A percentile compares a stretch with the other conserved stretches of the same genome.
phyloP scores from a whole-genome alignment of 2,888 invertebrate genomes.

The Netelia inedita region DNA sequence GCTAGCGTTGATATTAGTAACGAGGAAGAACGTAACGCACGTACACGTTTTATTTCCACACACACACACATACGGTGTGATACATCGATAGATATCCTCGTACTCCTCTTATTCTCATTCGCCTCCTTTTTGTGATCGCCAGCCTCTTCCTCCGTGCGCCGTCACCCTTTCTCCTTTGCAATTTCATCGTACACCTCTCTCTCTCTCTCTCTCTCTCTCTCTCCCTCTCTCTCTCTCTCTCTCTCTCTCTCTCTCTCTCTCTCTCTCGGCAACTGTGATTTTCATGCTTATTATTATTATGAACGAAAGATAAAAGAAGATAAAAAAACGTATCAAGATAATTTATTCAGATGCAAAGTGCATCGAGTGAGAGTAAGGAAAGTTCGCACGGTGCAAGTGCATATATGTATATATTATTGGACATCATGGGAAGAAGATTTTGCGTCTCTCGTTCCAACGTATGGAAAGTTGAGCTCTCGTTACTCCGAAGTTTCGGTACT shows the following conservation, averaged over 20 bases:
- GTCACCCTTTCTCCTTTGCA: background rate
- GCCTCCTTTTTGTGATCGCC: background rate
- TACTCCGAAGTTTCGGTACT: background rate
- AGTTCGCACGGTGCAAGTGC: slow-evolving; percentile 57
- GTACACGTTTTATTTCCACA: background rate
- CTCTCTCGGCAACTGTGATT: slow-evolving; percentile 19
- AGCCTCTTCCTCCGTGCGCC: background rate
- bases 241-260: slow-evolving; percentile 39
- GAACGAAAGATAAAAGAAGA: slow-evolving; percentile 19
- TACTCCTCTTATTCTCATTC: background rate
- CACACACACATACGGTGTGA: background rate
- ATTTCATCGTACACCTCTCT: background rate
- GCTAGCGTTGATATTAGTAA: slow-evolving; percentile 45
- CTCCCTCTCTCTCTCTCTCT: background rate
- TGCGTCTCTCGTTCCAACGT: slow-evolving; percentile 11
- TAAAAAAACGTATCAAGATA: slow-evolving; percentile 51
- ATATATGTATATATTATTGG: slow-evolving; percentile 39
- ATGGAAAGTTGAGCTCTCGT: background rate
- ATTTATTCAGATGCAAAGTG: slow-evolving; percentile 67
- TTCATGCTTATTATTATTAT: slow-evolving; percentile 50
- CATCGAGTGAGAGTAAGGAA: slow-evolving; percentile 62
- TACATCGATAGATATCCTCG: background rate
- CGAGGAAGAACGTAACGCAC: slow-evolving; percentile 12
- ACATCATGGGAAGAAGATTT: slow-evolving; percentile 47
- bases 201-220: background rate